phyloP scores from a whole-genome alignment of 2,888 invertebrate genomes.

The Acronicta aceris region DNA sequence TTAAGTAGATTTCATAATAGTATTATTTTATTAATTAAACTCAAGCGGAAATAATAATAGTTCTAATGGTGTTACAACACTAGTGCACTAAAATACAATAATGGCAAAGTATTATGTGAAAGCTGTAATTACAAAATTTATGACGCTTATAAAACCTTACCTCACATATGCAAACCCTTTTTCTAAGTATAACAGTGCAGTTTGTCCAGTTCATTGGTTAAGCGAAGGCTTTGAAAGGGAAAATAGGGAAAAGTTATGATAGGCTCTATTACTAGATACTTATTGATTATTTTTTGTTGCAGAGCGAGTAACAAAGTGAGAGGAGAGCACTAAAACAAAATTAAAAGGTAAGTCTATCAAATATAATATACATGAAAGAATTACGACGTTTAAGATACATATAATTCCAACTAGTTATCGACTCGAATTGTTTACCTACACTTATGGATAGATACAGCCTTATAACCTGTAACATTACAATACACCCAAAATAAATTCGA shows the following conservation, averaged over 20 bases:
- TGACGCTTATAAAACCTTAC: slow-evolving; percentile 29
- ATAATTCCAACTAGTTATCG: no score
- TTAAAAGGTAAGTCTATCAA: slow-evolving; percentile 47
- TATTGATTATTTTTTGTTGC: slow-evolving; percentile 42
- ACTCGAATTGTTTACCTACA: no score
- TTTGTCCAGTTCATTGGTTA: slow-evolving; percentile 50
- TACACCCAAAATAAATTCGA: no score
- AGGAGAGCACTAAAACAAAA: slow-evolving; percentile 26
- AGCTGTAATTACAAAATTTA: slow-evolving; percentile 21
- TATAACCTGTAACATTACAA: no score
- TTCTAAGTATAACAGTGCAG: slow-evolving; percentile 28
- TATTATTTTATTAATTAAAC: no score
- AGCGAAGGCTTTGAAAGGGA: slow-evolving; percentile 35
- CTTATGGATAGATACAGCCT: no score
- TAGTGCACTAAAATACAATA: no score
- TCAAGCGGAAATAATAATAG: no score
- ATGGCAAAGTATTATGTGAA: no score
- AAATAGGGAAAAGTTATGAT: slow-evolving; percentile 26
- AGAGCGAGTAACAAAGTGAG: slow-evolving; percentile 34
- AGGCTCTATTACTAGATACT: slow-evolving; percentile 4
- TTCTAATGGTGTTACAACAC: no score
- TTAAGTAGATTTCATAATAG: no score
- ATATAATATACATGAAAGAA: not conserved
- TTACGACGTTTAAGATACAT: no score
- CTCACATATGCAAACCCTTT: slow-evolving; percentile 25